Evolutionary conservation across 2,797 vertebrate genomes (phyloP).

Genomic region (Eurystomus glaucurus): DNA sequence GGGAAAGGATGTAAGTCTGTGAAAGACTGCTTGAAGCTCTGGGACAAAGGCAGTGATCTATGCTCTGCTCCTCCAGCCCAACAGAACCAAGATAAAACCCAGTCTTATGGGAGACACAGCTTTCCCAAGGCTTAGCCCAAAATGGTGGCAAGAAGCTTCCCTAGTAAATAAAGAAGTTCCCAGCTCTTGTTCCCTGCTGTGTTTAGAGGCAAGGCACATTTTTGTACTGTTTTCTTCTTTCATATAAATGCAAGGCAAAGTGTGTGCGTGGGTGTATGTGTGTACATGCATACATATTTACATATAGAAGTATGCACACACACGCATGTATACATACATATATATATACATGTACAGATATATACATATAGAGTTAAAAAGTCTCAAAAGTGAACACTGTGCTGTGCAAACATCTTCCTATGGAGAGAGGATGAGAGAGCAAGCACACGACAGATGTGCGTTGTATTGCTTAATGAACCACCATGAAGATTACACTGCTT

Average conservation of each 20-base stretch:
- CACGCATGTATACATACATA: neutral
- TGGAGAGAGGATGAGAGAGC: neutral
- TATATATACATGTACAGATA: neutral
- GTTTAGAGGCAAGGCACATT: neutral
- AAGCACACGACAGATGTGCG: neutral
- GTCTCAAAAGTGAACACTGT: neutral
- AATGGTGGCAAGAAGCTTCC: neutral
- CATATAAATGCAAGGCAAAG: neutral
- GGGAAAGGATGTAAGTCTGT: neutral
- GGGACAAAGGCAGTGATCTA: neutral
- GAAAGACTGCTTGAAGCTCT: neutral
- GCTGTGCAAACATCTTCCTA: neutral
- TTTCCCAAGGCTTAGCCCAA: neutral
- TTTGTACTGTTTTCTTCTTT: neutral
- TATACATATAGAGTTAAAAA: neutral
- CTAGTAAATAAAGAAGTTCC: neutral
- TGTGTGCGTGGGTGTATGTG: neutral
- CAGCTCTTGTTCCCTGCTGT: neutral
- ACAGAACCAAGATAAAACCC: neutral
- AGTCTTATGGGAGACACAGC: neutral
- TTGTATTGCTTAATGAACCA: neutral
- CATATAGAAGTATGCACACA: neutral
- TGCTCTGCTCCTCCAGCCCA: fast-evolving
- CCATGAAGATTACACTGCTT: neutral
- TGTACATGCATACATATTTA: neutral